Evolutionary conservation across 2,888 invertebrate species (phyloP), one percentile per base, ranked within the genome.

Genomic region (Timandra comae): DNA sequence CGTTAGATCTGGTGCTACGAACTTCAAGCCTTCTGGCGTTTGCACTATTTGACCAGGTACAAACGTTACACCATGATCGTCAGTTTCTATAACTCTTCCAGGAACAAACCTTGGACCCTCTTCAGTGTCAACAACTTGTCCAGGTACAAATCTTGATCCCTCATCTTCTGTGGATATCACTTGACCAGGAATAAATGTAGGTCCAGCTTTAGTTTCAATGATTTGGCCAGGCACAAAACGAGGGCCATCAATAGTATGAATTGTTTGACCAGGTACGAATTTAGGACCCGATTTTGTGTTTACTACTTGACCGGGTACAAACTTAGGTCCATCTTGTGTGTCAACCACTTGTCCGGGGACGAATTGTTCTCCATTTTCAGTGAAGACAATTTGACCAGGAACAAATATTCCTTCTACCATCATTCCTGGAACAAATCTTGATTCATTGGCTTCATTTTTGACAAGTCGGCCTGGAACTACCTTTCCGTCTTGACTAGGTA

Each of bases 211-310:
- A 1, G 92, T 91, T 66, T 91, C 90, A 31, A 92, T 90, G 37
- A 92, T 91, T 69, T 93, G 92, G 7, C 93, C 93, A 0, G 93
- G 93, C n/a, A 92, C 91, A 56, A 93, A 93, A 43, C 91, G 88
- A 9, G 90, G 89, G 0, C 92, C 93, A 42, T 91, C 91, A 30
- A 88, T 88, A 1, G 90, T 91, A 38, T 91, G 88, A 41, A 92
- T 86, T 0, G 92, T 92, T 75, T 93, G 92, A 4, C 93, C 93
- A 1, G 93, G 86, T 6, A 87, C 86, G 55, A 91, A 91, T 57
- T 90, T 90, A 0, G 88, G 86, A 4, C 91, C 90, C 27, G 84
- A 86, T 56, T 88, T 86, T 1, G 91, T 91, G 53, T 91, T 90
- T 0, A 93, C 91, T 52, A 93, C 90, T 77, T 93, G 92, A 2